These are phyloP conservation scores for Cynaeus angustus DNA, from an alignment of 2,888 invertebrate species.

Conservation along the genomic window DNA sequence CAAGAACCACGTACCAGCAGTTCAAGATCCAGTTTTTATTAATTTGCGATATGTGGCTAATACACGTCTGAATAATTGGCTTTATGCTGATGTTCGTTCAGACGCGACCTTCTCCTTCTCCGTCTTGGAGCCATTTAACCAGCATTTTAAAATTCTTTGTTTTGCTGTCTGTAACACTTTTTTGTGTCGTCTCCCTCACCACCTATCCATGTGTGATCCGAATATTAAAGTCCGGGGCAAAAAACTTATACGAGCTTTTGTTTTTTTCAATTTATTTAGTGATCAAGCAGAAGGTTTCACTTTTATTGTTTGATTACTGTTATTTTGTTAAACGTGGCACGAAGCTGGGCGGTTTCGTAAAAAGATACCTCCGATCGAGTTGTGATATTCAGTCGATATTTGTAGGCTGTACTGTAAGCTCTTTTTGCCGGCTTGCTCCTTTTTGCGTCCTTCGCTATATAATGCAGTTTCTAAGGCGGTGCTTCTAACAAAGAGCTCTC, in stretches of 20 bases:
- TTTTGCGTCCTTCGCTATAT: conserved; percentile 38
- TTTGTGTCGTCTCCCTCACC: conserved; percentile 59
- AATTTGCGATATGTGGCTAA: conserved; percentile 46
- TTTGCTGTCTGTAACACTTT: conserved; percentile 64
- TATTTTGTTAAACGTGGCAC: conserved; percentile 57
- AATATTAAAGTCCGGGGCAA: conserved; percentile 58
- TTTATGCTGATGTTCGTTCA: conserved; percentile 40
- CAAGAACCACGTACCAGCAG: conserved; percentile 35
- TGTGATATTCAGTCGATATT: conserved; percentile 44
- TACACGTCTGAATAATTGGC: conserved; percentile 44
- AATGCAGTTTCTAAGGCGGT: conserved; percentile 49
- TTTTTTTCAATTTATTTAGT: conserved; percentile 57
- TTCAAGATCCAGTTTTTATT: conserved; percentile 47
- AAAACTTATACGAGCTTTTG: conserved; percentile 54
- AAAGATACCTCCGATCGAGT: conserved; percentile 35
- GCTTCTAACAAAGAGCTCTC: conserved; percentile 47
- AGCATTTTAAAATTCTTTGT: conserved; percentile 62
- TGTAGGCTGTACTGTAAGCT: conserved; percentile 25
- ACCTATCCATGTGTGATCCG: conserved; percentile 57
- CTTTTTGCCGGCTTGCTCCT: conserved; percentile 38
- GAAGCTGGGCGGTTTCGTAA: conserved; percentile 49
- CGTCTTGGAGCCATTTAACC: conserved; percentile 61
- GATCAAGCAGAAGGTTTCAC: conserved; percentile 55
- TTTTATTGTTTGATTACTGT: conserved; percentile 61
- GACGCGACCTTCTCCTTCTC: conserved; percentile 54